These are phyloP conservation scores for Dryobota labecula DNA, from an alignment of 2,888 invertebrate genomes.

Conservation along the genomic window DNA sequence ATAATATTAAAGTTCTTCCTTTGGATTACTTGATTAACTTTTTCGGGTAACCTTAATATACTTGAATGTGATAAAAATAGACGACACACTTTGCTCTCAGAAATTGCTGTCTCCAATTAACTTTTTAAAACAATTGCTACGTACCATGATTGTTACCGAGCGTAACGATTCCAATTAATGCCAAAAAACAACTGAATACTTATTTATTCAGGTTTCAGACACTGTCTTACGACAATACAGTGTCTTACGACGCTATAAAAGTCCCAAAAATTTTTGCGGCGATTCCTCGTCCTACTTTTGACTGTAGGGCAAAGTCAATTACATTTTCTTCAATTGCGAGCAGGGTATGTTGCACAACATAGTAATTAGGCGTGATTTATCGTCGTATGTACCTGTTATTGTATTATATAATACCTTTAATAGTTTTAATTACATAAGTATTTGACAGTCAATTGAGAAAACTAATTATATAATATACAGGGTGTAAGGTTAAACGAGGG, in stretches of 20 bases:
- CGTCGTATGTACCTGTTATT: slow-evolving; percentile 56
- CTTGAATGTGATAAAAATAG: background rate
- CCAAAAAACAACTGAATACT: background rate
- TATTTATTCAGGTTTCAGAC: background rate
- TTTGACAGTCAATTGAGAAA: slow-evolving; percentile 25
- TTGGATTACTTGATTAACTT: background rate
- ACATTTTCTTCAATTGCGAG: background rate
- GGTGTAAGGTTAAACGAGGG: no score
- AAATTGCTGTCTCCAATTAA: background rate
- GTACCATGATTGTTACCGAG: background rate
- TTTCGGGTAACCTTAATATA: background rate
- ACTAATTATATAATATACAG: no score
- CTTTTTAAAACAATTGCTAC: background rate
- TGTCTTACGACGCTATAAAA: background rate
- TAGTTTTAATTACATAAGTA: slow-evolving; percentile 27
- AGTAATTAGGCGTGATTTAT: slow-evolving; percentile 15
- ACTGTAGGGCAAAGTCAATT: background rate
- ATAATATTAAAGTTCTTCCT: background rate
- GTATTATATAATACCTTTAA: slow-evolving; percentile 28
- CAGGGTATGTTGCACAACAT: slow-evolving; percentile 17
- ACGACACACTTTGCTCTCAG: background rate
- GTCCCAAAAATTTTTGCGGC: background rate
- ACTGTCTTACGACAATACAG: background rate
- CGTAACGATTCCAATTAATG: background rate
- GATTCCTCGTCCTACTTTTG: background rate